phyloP scores from a whole-genome alignment of 92 coral and sea anemone species.

The Actinostola sp. region DNA sequence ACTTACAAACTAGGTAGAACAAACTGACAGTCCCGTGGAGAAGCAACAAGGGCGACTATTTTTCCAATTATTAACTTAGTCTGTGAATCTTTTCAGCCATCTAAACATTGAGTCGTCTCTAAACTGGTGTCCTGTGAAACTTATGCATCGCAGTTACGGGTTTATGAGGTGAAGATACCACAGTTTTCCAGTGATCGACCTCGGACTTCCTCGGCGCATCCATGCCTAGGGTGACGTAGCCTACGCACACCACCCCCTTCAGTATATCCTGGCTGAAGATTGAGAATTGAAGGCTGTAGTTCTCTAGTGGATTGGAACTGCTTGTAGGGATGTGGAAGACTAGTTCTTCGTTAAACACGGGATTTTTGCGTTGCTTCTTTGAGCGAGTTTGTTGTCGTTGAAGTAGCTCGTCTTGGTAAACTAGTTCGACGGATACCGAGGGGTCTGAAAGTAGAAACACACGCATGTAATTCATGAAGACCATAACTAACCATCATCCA shows the following conservation, averaged over 20 bases:
- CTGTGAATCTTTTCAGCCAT: too few relatives aligned
- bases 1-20: too few relatives aligned
- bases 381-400: constrained; percentile 68
- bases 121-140: constrained; percentile 54
- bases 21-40: too few relatives aligned
- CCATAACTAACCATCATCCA: too few relatives aligned
- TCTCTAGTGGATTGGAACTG: constrained; percentile 72
- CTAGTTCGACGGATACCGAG: constrained; percentile 76
- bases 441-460: constrained; percentile 66
- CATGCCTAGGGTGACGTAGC: constrained; percentile 67
- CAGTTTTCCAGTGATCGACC: constrained; percentile 88
- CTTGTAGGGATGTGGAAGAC: constrained; percentile 80
- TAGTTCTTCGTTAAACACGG: constrained; percentile 61
- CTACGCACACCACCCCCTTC: constrained; percentile 72
- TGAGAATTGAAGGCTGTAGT: constrained; percentile 78
- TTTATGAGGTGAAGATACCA: constrained; percentile 80
- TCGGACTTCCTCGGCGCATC: constrained; percentile 81
- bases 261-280: constrained; percentile 68
- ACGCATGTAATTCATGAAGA: too few relatives aligned
- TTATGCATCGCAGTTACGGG: constrained; percentile 85
- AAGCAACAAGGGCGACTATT: too few relatives aligned
- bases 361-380: constrained; percentile 57
- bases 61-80: too few relatives aligned
- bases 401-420: constrained; percentile 64
- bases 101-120: too few relatives aligned